Percentiles rank a stretch among this genome's conserved stretches.
Conservation (phyloP, 1,140 invertebrate genomes). For the Oreohelix idahoensis region DNA sequence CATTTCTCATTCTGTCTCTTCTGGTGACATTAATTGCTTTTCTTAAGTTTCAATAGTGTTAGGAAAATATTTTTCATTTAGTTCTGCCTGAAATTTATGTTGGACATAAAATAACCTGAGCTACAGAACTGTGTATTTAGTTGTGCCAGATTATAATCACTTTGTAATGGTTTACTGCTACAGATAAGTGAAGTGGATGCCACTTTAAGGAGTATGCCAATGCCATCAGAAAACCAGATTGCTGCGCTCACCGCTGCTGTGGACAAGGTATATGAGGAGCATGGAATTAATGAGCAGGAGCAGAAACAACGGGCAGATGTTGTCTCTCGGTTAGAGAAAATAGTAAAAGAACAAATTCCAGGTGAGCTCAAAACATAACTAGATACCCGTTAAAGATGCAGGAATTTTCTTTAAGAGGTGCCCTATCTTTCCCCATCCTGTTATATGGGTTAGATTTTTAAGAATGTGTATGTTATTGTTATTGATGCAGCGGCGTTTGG, state of each 20-base stretch:
- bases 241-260: conserved; percentile 51
- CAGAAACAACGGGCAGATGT: conserved; percentile 43
- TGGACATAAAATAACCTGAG: too few relatives aligned
- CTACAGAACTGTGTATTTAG: background rate
- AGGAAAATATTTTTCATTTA: too few relatives aligned
- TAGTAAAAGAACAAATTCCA: background rate
- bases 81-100: too few relatives aligned
- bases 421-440: too few relatives aligned
- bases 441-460: too few relatives aligned
- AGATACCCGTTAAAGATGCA: too few relatives aligned
- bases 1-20: too few relatives aligned
- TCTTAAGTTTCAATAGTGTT: too few relatives aligned
- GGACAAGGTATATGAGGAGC: conserved; percentile 44
- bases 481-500: too few relatives aligned
- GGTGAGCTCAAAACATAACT: background rate
- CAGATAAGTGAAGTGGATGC: conserved; percentile 53
- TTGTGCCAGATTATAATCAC: background rate
- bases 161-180: background rate
- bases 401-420: too few relatives aligned
- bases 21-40: too few relatives aligned
- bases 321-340: conserved; percentile 43
- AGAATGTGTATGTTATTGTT: too few relatives aligned
- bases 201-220: conserved; percentile 56
- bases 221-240: conserved; percentile 51
- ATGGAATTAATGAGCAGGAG: conserved; percentile 51